A percentile compares a stretch with the other conserved stretches of the same genome.
Conservation (phyloP, 2,888 invertebrate species). For the Leptopterna dolabrata region DNA sequence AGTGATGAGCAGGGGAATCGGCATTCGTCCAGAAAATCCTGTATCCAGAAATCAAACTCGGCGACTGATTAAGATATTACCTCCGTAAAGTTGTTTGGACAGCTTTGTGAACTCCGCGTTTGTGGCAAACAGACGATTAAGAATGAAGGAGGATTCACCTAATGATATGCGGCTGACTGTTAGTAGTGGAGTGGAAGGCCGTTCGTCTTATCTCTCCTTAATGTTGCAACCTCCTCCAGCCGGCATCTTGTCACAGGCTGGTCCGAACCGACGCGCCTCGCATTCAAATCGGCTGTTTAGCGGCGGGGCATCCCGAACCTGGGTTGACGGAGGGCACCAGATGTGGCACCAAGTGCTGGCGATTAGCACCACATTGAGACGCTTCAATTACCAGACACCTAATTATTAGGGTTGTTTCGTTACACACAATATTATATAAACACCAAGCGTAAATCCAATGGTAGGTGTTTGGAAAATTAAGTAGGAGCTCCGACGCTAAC, state of each 20-base stretch:
- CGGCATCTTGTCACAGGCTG: neutral
- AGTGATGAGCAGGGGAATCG: too few species aligned
- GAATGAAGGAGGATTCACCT: constrained; percentile 1
- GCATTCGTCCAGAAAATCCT: too few species aligned
- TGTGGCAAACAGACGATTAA: constrained; percentile 3
- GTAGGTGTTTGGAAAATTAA: too few species aligned
- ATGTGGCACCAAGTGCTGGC: too few species aligned
- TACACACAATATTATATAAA: too few species aligned
- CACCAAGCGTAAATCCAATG: too few species aligned
- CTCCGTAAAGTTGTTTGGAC: neutral
- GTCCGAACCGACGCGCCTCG: neutral
- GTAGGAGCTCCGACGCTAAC: too few species aligned
- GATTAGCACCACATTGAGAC: too few species aligned
- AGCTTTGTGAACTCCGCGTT: neutral
- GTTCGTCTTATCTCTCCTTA: constrained; percentile 14
- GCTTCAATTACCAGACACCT: too few species aligned
- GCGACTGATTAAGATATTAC: neutral
- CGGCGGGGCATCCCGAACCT: neutral
- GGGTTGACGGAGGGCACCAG: neutral
- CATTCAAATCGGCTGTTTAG: constrained; percentile 3
- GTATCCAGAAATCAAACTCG: neutral
- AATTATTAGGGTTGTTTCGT: too few species aligned
- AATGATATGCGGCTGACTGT: neutral
- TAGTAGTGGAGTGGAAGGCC: constrained; percentile 13
- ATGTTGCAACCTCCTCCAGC: neutral